Conservation (phyloP, 2,888 invertebrate genomes). For the Caenorhabditis doughertyi region DNA sequence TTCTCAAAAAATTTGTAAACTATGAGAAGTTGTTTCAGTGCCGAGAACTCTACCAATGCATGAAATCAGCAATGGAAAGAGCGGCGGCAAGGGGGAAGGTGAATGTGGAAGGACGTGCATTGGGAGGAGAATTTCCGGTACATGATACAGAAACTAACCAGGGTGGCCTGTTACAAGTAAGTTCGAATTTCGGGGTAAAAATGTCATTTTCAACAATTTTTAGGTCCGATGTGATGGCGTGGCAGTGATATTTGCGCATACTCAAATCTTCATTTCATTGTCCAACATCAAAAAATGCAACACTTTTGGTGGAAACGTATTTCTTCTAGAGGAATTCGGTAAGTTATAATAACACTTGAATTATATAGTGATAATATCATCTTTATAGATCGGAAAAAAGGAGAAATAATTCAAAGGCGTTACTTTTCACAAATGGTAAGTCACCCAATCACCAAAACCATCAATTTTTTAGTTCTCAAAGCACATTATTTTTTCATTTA, state of each 20-base stretch:
- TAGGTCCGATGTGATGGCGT: constrained; percentile 96
- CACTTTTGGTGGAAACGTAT: constrained; percentile 98
- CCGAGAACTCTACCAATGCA: constrained; percentile 97
- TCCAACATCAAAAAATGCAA: constrained; percentile 99
- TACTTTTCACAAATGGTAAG: constrained; percentile 99
- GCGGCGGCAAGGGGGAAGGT: constrained; percentile 87
- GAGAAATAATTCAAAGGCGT: constrained; percentile 95
- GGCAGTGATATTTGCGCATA: constrained; percentile 97
- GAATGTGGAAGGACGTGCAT: constrained; percentile 84
- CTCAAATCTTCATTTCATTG: constrained; percentile 99
- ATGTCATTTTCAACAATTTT: background rate
- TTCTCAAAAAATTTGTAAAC: background rate
- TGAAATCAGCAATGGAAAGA: constrained; percentile 98
- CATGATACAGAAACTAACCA: constrained; percentile 97
- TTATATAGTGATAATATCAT: background rate
- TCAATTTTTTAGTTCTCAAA: no score
- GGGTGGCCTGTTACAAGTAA: constrained; percentile 86
- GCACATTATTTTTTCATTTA: background rate
- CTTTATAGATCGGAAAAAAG: constrained; percentile 96
- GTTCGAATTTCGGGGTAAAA: background rate
- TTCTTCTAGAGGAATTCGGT: constrained; percentile 99
- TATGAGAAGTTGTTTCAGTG: constrained; percentile 89
- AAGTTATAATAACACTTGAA: constrained; percentile 77
- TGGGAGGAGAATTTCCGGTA: constrained; percentile 95
- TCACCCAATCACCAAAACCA: no score